Evolutionary conservation across 2,888 invertebrate genomes (phyloP).

Genomic region (Cenopis cana): DNA sequence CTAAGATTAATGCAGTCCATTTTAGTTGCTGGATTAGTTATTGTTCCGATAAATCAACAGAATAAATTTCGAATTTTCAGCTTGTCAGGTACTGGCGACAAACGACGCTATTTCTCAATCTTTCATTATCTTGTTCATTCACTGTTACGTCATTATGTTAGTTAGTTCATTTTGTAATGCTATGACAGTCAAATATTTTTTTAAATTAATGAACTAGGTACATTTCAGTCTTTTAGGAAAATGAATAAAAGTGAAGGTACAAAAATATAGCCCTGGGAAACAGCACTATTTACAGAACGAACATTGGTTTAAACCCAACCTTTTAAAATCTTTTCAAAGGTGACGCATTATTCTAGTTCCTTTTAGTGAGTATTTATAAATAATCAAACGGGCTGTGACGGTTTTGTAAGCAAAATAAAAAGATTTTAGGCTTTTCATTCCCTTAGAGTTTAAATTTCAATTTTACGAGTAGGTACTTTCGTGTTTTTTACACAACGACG

Average conservation of each 20-base stretch:
- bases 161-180: background rate
- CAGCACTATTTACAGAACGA: background rate
- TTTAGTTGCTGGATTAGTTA: constrained; percentile 17
- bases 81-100: constrained; percentile 4
- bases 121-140: background rate
- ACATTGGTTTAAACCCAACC: background rate
- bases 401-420: background rate
- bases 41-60: constrained; percentile 16
- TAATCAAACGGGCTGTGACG: background rate
- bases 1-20: constrained; percentile 7
- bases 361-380: background rate
- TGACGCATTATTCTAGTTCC: background rate
- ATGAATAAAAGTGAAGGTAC: background rate
- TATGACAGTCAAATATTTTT: background rate
- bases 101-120: background rate
- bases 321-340: background rate
- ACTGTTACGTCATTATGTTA: background rate
- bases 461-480: background rate
- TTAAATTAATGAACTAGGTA: background rate
- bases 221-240: background rate
- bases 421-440: background rate
- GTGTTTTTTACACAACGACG: too few relatives aligned
- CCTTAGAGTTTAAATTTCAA: background rate
- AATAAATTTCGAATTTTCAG: constrained; percentile 17
- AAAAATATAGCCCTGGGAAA: background rate